phyloP scores from a whole-genome alignment of 2,797 vertebrate species.

The Schizopygopsis pylzovi region DNA sequence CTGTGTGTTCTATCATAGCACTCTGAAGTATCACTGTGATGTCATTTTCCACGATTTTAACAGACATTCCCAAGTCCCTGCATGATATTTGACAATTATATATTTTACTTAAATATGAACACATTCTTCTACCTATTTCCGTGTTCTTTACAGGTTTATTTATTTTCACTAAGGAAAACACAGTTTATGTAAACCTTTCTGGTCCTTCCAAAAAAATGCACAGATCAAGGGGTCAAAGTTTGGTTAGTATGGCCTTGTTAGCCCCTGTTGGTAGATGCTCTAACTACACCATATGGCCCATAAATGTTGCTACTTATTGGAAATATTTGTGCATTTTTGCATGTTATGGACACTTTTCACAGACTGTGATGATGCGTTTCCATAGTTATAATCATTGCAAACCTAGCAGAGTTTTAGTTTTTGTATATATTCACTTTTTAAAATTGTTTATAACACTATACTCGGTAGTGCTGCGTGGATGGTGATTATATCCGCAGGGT shows the following conservation, averaged over 20 bases:
- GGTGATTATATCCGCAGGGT: too few species aligned
- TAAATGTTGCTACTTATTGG: neutral
- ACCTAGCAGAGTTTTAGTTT: neutral
- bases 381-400: neutral
- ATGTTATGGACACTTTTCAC: neutral
- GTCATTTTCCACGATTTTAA: neutral
- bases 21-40: neutral
- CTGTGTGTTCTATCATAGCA: neutral
- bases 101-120: neutral
- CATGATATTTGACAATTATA: neutral
- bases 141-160: neutral
- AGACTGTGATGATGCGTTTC: neutral
- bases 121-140: neutral
- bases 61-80: too few species aligned
- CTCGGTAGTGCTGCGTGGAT: neutral
- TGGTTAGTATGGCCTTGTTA: neutral
- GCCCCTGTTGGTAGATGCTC: neutral
- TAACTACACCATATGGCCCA: neutral
- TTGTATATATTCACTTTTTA: neutral
- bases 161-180: neutral
- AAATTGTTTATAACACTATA: neutral
- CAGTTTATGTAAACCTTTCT: neutral
- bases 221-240: neutral
- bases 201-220: neutral
- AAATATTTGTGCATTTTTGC: neutral